Evolutionary conservation across 2,797 vertebrate species (phyloP).

Genomic region (Anolis apletophallus): DNA sequence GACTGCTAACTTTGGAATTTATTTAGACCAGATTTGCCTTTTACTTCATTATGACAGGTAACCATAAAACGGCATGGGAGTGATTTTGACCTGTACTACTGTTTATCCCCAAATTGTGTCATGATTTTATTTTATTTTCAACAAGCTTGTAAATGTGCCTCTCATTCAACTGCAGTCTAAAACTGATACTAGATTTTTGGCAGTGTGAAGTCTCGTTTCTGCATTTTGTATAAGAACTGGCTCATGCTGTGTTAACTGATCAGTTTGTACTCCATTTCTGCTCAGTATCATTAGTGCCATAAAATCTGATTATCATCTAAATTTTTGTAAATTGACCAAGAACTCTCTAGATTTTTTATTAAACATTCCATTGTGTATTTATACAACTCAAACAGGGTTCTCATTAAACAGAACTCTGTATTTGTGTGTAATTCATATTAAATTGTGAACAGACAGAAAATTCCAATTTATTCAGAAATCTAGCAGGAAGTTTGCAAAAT

Average conservation of each 20-base stretch:
- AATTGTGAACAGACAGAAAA: neutral
- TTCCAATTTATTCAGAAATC: neutral
- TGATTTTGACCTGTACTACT: neutral
- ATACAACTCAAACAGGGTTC: neutral
- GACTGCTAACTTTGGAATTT: neutral
- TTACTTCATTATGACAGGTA: neutral
- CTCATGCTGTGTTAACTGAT: neutral
- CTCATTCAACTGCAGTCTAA: neutral
- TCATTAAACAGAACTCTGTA: neutral
- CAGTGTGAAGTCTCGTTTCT: conserved; percentile 10
- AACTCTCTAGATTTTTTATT: neutral
- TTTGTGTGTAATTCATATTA: neutral
- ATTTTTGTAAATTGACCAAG: neutral
- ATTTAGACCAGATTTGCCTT: neutral
- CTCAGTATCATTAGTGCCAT: neutral
- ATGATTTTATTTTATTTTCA: neutral
- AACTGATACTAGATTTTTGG: neutral
- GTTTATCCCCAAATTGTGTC: neutral
- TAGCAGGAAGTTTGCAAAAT: neutral
- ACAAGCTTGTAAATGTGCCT: neutral
- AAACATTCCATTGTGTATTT: neutral
- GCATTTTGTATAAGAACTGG: conserved; percentile 17
- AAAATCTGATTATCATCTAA: neutral
- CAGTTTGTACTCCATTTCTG: neutral
- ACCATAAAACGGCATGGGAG: neutral